A percentile compares a stretch with the other conserved stretches of the same genome.
phyloP scores from a whole-genome alignment of 1,140 invertebrate genomes.

The Drosophila melanica region DNA sequence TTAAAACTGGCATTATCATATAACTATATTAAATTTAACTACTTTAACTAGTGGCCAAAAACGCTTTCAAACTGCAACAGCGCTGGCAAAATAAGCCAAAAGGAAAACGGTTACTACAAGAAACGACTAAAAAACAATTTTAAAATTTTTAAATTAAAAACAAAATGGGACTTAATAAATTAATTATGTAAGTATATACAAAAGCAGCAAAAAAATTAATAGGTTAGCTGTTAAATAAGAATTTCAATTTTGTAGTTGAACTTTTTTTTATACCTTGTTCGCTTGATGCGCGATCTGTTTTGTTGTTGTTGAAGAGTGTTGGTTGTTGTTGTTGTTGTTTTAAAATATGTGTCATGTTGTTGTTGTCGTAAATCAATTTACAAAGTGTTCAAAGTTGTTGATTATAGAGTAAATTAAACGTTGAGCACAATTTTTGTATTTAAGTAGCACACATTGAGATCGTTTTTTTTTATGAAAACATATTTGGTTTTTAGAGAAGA shows the following conservation, averaged over 20 bases:
- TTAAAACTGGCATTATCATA: conserved; percentile 21
- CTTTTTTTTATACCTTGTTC: conserved; percentile 82
- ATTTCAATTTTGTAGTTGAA: conserved; percentile 63
- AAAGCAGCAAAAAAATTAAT: conserved; percentile 54
- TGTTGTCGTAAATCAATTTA: conserved; percentile 73
- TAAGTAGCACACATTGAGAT: conserved; percentile 79
- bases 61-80: conserved; percentile 41
- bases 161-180: not conserved
- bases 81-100: conserved; percentile 42
- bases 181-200: conserved; percentile 54
- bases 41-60: conserved; percentile 45
- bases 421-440: conserved; percentile 56
- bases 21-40: conserved; percentile 33
- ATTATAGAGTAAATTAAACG: conserved; percentile 50
- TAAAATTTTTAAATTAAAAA: conserved; percentile 8
- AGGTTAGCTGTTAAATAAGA: conserved; percentile 57
- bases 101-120: conserved; percentile 33
- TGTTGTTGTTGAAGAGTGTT: conserved; percentile 55
- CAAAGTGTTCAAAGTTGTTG: conserved; percentile 58
- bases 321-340: conserved; percentile 65
- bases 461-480: conserved; percentile 56
- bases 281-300: conserved; percentile 83
- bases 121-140: conserved; percentile 15
- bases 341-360: conserved; percentile 68
- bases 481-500: conserved; percentile 65